Evolutionary conservation across 2,113 vertebrate species (phyloP), one percentile per base, ranked within the genome.

Genomic region (Pteronura brasiliensis): DNA sequence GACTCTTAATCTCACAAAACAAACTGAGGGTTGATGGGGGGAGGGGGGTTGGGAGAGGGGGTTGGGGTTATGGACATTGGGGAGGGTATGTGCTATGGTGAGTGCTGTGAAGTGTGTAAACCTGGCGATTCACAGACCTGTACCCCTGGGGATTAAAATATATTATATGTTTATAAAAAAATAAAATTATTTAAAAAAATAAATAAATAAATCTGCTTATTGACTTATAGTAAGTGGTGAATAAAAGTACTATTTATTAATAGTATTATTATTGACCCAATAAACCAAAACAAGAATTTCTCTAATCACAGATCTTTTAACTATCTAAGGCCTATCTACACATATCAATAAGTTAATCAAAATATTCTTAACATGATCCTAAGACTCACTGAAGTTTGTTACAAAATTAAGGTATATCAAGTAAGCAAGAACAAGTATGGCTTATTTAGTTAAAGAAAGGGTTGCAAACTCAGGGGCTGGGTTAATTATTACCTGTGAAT

Each of bases 391-490:
- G 47, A 96, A 93, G 59, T 8, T 44, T 27, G 76, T 95, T 76
- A 82, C 4, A 86, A 42, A 97, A 95, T 92, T 83, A 93, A 94
- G 27, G 34, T 47, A 55, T 92, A 83, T 57, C 47, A 77, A 95
- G 47, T 39, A 92, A 83, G 69, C 39, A 87, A 96, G 49, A 92
- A 61, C 34, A 93, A 89, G 20, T 67, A 69, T 87, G 89, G 8
- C 52, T 95, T 95, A 67, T 9, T 90, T 96, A 82, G 59, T 31
- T 69, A 90, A 92, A 93, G n/a, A 79, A 36, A 20, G 76, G 11
- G 15, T 42, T 94, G 27, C 95, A 94, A 93, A 84, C 10, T 42
- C 31, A 95, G 55, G 6, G 21, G 13, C 18, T 95, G 2, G 21
- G 49, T 52, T 93, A 77, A 94, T 86, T 90, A 93, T 81, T 84